Conservation (phyloP, 92 coral and sea anemone species). For the Nematostella vectensis region DNA sequence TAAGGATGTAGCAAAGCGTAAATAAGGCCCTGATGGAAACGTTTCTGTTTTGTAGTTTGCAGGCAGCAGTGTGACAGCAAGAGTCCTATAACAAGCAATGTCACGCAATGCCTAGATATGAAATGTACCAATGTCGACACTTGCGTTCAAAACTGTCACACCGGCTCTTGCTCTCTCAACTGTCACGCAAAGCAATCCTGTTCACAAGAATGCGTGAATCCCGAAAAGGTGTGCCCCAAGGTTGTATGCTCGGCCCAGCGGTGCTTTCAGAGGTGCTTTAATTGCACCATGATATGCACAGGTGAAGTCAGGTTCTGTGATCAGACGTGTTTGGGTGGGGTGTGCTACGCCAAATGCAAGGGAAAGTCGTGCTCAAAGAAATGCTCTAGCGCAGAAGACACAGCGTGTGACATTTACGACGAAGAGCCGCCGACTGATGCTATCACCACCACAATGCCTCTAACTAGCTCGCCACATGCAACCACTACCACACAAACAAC, state of each 20-base stretch:
- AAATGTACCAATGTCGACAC: not conserved
- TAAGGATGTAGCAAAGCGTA: too few species aligned
- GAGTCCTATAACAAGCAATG: not conserved
- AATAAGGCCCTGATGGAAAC: too few species aligned
- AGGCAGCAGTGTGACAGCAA: not conserved
- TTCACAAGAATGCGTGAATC: not conserved
- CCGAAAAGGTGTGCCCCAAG: constrained; percentile 1
- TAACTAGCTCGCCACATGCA: too few species aligned
- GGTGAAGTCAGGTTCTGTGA: not conserved
- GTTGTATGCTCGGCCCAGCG: not conserved
- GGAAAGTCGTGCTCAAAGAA: not conserved
- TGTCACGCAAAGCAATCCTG: not conserved
- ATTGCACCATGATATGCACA: not conserved
- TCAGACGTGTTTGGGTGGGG: not conserved
- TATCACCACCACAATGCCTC: too few species aligned
- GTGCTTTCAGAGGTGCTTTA: not conserved
- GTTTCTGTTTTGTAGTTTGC: too few species aligned
- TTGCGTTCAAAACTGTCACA: not conserved
- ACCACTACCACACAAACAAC: too few species aligned
- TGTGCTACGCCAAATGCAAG: not conserved
- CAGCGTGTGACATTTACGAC: too few species aligned
- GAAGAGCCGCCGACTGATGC: too few species aligned
- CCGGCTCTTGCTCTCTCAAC: not conserved
- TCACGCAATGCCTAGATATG: not conserved
- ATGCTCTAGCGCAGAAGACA: too few species aligned